These are phyloP conservation scores for Paracentrotus lividus DNA, from an alignment of 53 echinoderm and acorn worm genomes.

Conservation along the genomic window DNA sequence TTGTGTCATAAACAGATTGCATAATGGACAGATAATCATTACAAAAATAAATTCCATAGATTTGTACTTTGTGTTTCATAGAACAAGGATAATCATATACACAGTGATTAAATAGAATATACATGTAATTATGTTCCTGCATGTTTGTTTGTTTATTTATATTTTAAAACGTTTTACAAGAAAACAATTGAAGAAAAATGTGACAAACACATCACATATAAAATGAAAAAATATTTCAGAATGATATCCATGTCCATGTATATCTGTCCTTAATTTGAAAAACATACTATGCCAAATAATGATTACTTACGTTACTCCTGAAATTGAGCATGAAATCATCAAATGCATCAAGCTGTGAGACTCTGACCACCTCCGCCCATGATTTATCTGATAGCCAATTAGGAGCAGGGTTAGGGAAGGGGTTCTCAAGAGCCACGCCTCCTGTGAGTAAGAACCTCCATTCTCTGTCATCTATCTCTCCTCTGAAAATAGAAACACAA, in stretches of 20 bases:
- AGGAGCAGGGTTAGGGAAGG: slow-evolving; percentile 95
- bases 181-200: not conserved
- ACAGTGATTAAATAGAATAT: not conserved
- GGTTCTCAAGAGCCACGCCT: slow-evolving; percentile 97
- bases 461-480: slow-evolving; percentile 91
- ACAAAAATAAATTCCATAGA: not conserved
- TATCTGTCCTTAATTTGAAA: not conserved
- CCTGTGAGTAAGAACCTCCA: slow-evolving; percentile 97
- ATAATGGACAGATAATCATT: not conserved
- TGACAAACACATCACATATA: not conserved
- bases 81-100: not conserved
- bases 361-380: slow-evolving; percentile 97
- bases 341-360: slow-evolving; percentile 86
- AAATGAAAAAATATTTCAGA: not conserved
- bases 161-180: not conserved
- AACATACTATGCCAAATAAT: not conserved
- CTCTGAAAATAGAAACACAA: slow-evolving; percentile 76
- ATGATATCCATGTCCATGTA: not conserved
- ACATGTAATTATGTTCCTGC: not conserved
- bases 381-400: slow-evolving; percentile 97
- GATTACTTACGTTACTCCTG: slow-evolving; percentile 84
- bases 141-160: not conserved
- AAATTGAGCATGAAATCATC: slow-evolving; percentile 98
- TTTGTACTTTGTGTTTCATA: not conserved
- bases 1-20: not conserved